Base-by-base conservation (phyloP, 2,888 invertebrate genomes). In the Drosophila multiciliata region DNA sequence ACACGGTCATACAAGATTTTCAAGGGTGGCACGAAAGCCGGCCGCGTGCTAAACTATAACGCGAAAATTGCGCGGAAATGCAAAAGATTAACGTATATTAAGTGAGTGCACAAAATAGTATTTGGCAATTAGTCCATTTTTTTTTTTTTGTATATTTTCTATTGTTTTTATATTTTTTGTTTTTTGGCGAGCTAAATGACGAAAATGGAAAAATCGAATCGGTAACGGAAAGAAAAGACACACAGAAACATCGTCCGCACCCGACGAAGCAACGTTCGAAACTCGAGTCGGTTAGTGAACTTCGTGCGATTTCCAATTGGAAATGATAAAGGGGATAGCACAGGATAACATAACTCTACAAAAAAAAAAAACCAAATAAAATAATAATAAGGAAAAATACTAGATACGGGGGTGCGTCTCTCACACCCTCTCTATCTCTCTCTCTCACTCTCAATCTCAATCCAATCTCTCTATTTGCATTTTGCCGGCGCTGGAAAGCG, bases 221-320 rank as follows among this genome's bases (percentile, higher is more conserved):
- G 54, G 17, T 17, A 11, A 35, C 36, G 33, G 55, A 33, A 45
- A 29, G 12, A 48, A 54, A 59, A 29, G 29, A 33, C 23, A 45
- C 45, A 55, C 62, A 83, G 20, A 57, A 42, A 33, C 20, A 57
- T 42, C 83, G 89, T 87, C 86, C 84, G 81, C 72, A 80, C 89
- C 83, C 82, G 78, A 75, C 80, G 80, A 85, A 71, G 70, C 66
- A 85, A 85, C 87, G 88, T 78, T 86, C 76, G 80, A 85, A 90
- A 91, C 91, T 91, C 87, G 62, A 83, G 36, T 55, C 89, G 90
- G 91, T 81, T 85, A 90, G 78, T 90, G 91, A 91, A 91, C 91
- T 86, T 84, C 84, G 77, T 76, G 76, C 89, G 58, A 33, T 40
- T 42, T 86, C 85, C 85, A 86, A 83, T 88, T 88, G 85, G 85